Evolutionary conservation across 2,113 vertebrate species (phyloP).

Genomic region (Equus quagga): DNA sequence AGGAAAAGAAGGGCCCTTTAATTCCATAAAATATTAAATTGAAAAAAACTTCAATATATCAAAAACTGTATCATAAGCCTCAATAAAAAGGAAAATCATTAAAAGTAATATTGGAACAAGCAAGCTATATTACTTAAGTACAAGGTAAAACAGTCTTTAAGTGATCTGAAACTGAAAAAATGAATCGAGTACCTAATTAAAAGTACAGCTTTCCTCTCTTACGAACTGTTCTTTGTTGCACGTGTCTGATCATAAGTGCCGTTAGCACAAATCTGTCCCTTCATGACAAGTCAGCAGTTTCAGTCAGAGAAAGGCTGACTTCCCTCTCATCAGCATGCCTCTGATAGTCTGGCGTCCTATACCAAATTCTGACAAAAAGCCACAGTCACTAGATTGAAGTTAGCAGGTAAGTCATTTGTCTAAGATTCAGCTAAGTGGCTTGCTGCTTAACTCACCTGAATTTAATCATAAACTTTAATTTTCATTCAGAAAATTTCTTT

Average conservation of each 20-base stretch:
- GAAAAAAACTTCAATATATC: background rate
- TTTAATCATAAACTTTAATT: slow-evolving; percentile 38
- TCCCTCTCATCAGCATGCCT: background rate
- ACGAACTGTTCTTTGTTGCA: background rate
- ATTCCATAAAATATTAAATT: background rate
- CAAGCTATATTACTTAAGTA: background rate
- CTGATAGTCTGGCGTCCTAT: background rate
- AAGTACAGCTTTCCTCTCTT: background rate
- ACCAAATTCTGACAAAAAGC: background rate
- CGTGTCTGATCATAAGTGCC: background rate
- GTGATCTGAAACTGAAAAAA: background rate
- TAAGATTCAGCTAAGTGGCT: background rate
- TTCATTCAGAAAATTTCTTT: background rate
- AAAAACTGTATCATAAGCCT: background rate
- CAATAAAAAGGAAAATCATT: background rate
- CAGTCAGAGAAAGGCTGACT: background rate
- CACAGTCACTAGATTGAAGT: background rate
- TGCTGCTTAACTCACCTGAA: background rate
- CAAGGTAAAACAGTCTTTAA: background rate
- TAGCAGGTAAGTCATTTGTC: background rate
- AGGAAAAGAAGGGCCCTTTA: background rate
- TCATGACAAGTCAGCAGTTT: background rate
- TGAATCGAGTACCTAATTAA: background rate
- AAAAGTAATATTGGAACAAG: background rate
- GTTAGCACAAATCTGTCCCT: background rate